Evolutionary conservation across 2,797 vertebrate species (phyloP).

Genomic region (Phylloscopus collybita): DNA sequence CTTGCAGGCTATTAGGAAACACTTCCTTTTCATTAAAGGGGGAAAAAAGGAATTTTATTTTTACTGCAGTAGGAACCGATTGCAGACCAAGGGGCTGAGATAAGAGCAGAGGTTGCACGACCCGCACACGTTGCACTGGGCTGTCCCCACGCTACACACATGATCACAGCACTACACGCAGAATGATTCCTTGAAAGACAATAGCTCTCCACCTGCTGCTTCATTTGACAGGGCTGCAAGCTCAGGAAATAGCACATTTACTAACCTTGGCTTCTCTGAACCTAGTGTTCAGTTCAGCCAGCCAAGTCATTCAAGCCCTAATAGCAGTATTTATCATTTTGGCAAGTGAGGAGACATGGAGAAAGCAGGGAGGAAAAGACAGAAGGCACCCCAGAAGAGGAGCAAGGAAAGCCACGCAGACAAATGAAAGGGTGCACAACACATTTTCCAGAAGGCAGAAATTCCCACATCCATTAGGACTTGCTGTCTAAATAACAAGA

Average conservation of each 20-base stretch:
- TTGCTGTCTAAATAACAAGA: background rate
- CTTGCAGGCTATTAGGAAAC: background rate
- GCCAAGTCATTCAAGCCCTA: background rate
- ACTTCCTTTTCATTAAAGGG: background rate
- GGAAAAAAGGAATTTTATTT: background rate
- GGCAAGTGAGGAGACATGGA: background rate
- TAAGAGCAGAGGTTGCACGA: background rate
- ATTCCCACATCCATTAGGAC: background rate
- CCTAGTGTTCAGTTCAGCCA: background rate
- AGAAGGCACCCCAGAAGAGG: background rate
- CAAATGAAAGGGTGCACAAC: background rate
- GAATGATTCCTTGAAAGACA: background rate
- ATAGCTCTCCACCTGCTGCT: conserved; percentile 10
- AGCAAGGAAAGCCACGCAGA: background rate
- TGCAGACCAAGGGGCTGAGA: background rate
- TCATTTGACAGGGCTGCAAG: background rate
- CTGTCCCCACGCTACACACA: background rate
- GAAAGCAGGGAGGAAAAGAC: background rate
- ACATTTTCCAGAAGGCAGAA: background rate
- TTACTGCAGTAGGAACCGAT: background rate
- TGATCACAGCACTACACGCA: background rate
- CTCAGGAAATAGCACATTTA: conserved; percentile 18
- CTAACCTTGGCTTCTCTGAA: background rate
- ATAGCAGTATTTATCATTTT: background rate
- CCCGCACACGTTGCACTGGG: background rate